These are phyloP conservation scores for Actinemys pallida DNA, from an alignment of 2,113 vertebrate species.

Conservation along the genomic window DNA sequence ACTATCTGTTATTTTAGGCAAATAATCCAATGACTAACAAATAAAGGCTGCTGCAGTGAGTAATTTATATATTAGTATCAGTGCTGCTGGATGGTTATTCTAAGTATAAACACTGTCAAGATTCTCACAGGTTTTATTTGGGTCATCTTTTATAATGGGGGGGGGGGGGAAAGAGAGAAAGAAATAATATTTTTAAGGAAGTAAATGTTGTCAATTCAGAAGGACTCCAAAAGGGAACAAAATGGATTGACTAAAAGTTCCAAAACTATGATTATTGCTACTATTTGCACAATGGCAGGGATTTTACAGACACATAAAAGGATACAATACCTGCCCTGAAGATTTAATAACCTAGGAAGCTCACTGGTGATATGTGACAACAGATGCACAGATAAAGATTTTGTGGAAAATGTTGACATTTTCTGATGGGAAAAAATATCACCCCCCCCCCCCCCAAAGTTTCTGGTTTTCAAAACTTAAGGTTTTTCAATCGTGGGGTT, in stretches of 20 bases:
- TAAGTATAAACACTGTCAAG: neutral
- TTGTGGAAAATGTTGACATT: neutral
- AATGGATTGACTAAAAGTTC: neutral
- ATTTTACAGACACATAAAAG: too few relatives aligned
- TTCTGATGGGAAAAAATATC: neutral
- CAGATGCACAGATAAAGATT: neutral
- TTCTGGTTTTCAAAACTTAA: neutral
- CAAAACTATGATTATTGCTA: neutral
- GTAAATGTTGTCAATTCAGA: neutral
- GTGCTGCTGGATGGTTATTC: neutral
- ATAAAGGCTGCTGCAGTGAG: neutral
- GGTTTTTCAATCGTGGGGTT: neutral
- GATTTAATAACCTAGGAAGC: too few relatives aligned
- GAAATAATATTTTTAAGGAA: neutral
- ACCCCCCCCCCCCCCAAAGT: neutral
- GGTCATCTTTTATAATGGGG: neutral
- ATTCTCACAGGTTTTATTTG: neutral
- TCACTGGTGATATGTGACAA: too few relatives aligned
- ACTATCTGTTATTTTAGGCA: neutral
- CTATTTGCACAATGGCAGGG: neutral
- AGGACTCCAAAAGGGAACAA: neutral
- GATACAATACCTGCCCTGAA: too few relatives aligned
- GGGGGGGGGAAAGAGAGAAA: too few relatives aligned
- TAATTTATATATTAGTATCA: neutral
- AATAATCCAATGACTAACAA: neutral